phyloP scores from a whole-genome alignment of 2,888 invertebrate species.

The Frankliniella intonsa region DNA sequence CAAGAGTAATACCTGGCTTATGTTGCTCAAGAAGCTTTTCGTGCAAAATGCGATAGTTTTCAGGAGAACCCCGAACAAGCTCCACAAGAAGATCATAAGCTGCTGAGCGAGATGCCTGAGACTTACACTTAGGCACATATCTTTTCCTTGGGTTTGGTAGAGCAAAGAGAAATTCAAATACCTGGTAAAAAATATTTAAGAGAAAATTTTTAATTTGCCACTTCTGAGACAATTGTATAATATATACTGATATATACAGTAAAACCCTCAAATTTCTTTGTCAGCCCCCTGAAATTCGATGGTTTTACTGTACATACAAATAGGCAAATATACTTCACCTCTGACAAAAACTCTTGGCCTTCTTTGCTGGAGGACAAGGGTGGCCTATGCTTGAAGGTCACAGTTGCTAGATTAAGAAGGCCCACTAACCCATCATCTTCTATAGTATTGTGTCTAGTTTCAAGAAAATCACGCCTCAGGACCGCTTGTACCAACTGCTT shows the following conservation, averaged over 20 bases:
- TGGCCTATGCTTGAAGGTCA: slow-evolving; percentile 82
- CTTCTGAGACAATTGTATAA: slow-evolving; percentile 4
- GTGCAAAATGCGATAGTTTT: slow-evolving; percentile 80
- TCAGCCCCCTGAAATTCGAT: no score
- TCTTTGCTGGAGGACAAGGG: slow-evolving; percentile 76
- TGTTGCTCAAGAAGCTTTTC: slow-evolving; percentile 81
- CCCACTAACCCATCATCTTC: slow-evolving; percentile 91
- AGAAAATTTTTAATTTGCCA: slow-evolving; percentile 11
- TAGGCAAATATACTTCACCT: slow-evolving; percentile 46
- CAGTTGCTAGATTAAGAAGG: slow-evolving; percentile 77
- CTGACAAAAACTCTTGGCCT: slow-evolving; percentile 63
- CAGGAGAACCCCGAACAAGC: slow-evolving; percentile 74
- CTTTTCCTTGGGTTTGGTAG: slow-evolving; percentile 80
- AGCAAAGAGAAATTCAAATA: slow-evolving; percentile 85
- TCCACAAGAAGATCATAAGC: slow-evolving; percentile 89
- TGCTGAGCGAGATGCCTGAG: slow-evolving; percentile 79
- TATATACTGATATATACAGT: not conserved
- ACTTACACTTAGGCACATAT: slow-evolving; percentile 89
- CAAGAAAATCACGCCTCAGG: slow-evolving; percentile 72
- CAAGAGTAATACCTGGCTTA: slow-evolving; percentile 57
- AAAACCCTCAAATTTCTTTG: no score
- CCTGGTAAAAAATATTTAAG: slow-evolving; percentile 52
- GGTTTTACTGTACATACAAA: no score
- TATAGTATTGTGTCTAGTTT: slow-evolving; percentile 71
- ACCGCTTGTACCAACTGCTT: slow-evolving; percentile 70